A percentile compares a stretch with the other conserved stretches of the same genome.
These are phyloP conservation scores for Lasioglossum baleicum DNA, from an alignment of 1,140 invertebrate species.

Conservation along the genomic window DNA sequence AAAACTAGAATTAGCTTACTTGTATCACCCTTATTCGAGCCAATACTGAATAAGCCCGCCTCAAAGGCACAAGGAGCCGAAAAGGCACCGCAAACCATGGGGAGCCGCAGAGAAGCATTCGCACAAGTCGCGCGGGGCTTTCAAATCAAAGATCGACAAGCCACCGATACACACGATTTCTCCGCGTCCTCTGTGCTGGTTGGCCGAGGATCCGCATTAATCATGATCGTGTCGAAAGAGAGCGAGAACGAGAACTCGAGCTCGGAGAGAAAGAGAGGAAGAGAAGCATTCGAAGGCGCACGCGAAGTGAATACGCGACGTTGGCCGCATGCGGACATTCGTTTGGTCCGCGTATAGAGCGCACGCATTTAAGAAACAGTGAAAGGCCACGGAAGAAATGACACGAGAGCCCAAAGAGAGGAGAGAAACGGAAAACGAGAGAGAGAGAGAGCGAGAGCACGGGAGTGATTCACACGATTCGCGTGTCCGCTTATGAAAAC, in stretches of 20 bases:
- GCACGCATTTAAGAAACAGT: constrained; percentile 40
- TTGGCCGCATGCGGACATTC: constrained; percentile 5
- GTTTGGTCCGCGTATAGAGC: constrained; percentile 6
- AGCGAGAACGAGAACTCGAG: too few relatives aligned
- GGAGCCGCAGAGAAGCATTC: not conserved
- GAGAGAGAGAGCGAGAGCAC: not conserved
- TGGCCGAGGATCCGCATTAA: constrained; percentile 36
- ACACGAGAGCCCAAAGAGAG: constrained; percentile 15
- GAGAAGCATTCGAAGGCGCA: constrained; percentile 4
- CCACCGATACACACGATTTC: constrained; percentile 13
- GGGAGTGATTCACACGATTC: constrained; percentile 48
- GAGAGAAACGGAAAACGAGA: not conserved
- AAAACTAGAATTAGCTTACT: not conserved
- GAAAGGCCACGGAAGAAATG: constrained; percentile 40
- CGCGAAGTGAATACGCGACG: constrained; percentile 20
- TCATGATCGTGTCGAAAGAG: constrained; percentile 26
- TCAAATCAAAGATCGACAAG: constrained; percentile 25
- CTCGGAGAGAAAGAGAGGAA: too few relatives aligned
- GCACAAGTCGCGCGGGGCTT: constrained; percentile 4
- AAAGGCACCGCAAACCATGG: not conserved
- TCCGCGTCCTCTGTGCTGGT: not conserved
- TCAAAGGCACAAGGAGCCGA: too few relatives aligned
- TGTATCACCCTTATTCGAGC: not conserved
- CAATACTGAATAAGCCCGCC: not conserved
- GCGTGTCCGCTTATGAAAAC: constrained; percentile 57